Conservation (phyloP, 2,797 vertebrate genomes). For the Chromis chromis region DNA sequence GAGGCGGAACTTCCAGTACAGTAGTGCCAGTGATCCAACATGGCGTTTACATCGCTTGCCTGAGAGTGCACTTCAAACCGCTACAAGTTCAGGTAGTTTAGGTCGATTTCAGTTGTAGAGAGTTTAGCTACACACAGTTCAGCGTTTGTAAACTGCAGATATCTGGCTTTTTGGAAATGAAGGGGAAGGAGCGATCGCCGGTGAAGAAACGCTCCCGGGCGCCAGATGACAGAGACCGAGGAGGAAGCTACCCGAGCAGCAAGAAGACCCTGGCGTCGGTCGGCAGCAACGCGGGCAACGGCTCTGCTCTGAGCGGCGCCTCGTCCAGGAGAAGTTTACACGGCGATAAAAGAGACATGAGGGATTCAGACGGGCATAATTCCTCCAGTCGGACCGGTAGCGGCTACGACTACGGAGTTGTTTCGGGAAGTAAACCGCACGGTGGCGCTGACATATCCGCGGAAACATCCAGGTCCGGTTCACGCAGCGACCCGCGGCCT, state of each 20-base stretch:
- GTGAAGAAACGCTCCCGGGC: conserved; percentile 93
- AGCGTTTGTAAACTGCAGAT: neutral
- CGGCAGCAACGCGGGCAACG: conserved; percentile 79
- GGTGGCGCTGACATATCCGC: conserved; percentile 73
- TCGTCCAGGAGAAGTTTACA: conserved; percentile 79
- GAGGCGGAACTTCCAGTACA: conserved; percentile 67
- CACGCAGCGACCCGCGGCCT: conserved; percentile 79
- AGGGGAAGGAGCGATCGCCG: conserved; percentile 95
- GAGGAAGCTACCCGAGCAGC: conserved; percentile 88
- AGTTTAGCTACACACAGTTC: neutral
- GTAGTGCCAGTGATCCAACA: conserved; percentile 63
- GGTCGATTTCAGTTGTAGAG: neutral
- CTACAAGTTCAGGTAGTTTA: conserved; percentile 36
- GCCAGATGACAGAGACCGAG: conserved; percentile 89
- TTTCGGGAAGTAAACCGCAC: conserved; percentile 77
- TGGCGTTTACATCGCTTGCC: conserved; percentile 62
- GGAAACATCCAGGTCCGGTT: conserved; percentile 73
- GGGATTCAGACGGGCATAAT: conserved; percentile 72
- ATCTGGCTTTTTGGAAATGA: conserved; percentile 83
- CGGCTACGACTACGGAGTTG: conserved; percentile 83
- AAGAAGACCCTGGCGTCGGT: conserved; percentile 82
- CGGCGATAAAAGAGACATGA: conserved; percentile 84
- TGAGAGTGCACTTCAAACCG: conserved; percentile 45
- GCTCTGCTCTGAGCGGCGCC: conserved; percentile 70
- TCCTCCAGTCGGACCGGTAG: conserved; percentile 79